Evolutionary conservation across 1,140 invertebrate species (phyloP).

Genomic region (Platorchestia sp.): DNA sequence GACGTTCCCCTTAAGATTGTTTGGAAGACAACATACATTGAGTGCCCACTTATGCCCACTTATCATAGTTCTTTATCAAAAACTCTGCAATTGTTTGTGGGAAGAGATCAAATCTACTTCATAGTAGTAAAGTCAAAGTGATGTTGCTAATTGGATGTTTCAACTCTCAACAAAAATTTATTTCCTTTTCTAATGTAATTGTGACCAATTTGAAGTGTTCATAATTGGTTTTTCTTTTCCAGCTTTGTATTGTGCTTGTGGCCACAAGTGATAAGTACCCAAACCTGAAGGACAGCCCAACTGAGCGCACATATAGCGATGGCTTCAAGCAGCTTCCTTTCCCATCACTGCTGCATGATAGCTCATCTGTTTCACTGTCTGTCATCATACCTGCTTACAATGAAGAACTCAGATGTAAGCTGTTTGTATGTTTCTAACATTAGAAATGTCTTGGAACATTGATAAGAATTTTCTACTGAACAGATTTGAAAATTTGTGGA

Average conservation of each 20-base stretch:
- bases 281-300: slow-evolving; percentile 77
- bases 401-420: slow-evolving; percentile 90
- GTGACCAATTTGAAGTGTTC: neutral
- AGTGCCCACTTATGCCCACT: too few species aligned
- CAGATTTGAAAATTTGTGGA: neutral
- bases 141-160: neutral
- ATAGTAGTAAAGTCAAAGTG: too few species aligned
- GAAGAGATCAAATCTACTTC: too few species aligned
- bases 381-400: slow-evolving; percentile 97
- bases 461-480: neutral
- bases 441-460: neutral
- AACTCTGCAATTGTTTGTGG: too few species aligned
- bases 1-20: too few species aligned
- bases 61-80: too few species aligned
- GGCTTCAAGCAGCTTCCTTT: slow-evolving; percentile 77
- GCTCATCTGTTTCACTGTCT: slow-evolving; percentile 81
- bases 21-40: too few species aligned
- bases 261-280: slow-evolving; percentile 79
- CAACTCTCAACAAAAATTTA: neutral
- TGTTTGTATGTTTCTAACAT: neutral
- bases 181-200: neutral
- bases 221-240: slow-evolving; percentile 46
- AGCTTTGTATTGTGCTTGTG: slow-evolving; percentile 77
- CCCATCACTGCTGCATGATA: slow-evolving; percentile 80
- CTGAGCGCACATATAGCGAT: slow-evolving; percentile 85